A percentile compares a stretch with the other conserved stretches of the same genome.
These are phyloP conservation scores for Athalia rosae DNA, from an alignment of 2,888 invertebrate species.

Conservation along the genomic window DNA sequence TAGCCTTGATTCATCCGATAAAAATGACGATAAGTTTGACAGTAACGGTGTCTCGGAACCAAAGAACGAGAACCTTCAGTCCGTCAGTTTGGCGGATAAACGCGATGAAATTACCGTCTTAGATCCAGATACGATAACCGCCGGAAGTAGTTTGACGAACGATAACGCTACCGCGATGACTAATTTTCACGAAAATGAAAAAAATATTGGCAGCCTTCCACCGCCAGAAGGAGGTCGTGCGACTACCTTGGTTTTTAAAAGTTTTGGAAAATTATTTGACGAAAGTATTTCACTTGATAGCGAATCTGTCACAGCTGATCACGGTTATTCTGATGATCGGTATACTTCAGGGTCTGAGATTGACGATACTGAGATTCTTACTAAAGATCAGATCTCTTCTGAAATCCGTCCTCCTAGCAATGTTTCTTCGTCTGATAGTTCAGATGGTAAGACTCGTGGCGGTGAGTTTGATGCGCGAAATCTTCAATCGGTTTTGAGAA, in stretches of 20 bases:
- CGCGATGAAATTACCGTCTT: not conserved
- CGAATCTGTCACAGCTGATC: conserved; percentile 15
- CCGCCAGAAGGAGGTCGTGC: not conserved
- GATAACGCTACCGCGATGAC: not conserved
- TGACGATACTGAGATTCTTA: conserved; percentile 7
- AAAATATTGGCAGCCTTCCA: conserved; percentile 10
- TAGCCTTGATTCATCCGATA: not conserved
- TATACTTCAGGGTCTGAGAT: conserved; percentile 13
- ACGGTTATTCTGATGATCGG: conserved; percentile 20
- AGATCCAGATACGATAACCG: not conserved
- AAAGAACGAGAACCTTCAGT: not conserved
- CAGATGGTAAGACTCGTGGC: not conserved
- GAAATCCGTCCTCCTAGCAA: not conserved
- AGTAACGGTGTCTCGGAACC: not conserved
- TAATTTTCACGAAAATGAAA: conserved; percentile 7
- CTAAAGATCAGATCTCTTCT: conserved; percentile 5
- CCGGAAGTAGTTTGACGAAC: not conserved
- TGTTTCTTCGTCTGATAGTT: not conserved
- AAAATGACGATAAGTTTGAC: not conserved
- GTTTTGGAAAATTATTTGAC: not conserved
- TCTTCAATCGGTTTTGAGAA: not conserved
- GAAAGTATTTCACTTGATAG: conserved; percentile 9
- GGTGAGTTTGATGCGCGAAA: conserved; percentile 1
- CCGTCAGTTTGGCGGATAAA: not conserved
- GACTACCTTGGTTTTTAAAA: not conserved